A percentile compares a stretch with the other conserved stretches of the same genome.
Conservation (phyloP, 1,140 invertebrate genomes). For the Hyposmocoma kahamanoa region DNA sequence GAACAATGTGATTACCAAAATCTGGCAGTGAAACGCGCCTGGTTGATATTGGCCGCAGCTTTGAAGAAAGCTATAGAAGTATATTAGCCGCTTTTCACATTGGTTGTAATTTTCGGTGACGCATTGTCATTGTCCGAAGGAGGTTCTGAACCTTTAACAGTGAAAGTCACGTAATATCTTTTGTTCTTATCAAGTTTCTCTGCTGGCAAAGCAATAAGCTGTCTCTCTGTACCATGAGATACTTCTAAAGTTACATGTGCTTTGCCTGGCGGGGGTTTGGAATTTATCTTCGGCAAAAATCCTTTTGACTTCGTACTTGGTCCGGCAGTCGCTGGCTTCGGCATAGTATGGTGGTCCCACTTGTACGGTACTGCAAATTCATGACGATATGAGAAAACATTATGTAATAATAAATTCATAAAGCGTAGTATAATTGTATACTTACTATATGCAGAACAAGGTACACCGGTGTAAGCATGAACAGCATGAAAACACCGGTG, state of each 20-base stretch:
- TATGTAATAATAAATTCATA: constrained; percentile 6
- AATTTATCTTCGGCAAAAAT: constrained; percentile 77
- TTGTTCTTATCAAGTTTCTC: constrained; percentile 90
- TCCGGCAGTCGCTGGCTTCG: constrained; percentile 73
- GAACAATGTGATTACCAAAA: too few species aligned
- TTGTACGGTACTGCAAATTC: constrained; percentile 76
- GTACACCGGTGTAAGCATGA: constrained; percentile 92
- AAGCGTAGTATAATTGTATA: too few species aligned
- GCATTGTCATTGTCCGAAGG: constrained; percentile 64
- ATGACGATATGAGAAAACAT: background rate
- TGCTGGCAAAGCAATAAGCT: constrained; percentile 88
- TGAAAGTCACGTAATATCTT: constrained; percentile 92
- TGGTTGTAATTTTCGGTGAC: constrained; percentile 36
- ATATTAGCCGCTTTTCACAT: constrained; percentile 33
- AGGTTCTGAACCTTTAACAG: constrained; percentile 81
- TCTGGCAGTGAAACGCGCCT: constrained; percentile 7
- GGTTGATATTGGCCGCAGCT: background rate
- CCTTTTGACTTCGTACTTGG: constrained; percentile 52
- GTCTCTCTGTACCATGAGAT: constrained; percentile 85
- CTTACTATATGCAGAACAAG: constrained; percentile 89
- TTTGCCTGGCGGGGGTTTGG: constrained; percentile 61
- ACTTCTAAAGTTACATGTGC: constrained; percentile 82
- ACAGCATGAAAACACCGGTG: constrained; percentile 92
- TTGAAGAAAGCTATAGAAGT: background rate
- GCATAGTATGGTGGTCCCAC: constrained; percentile 83